Conservation (phyloP, 2,797 vertebrate species). For the Arvicola amphibius region DNA sequence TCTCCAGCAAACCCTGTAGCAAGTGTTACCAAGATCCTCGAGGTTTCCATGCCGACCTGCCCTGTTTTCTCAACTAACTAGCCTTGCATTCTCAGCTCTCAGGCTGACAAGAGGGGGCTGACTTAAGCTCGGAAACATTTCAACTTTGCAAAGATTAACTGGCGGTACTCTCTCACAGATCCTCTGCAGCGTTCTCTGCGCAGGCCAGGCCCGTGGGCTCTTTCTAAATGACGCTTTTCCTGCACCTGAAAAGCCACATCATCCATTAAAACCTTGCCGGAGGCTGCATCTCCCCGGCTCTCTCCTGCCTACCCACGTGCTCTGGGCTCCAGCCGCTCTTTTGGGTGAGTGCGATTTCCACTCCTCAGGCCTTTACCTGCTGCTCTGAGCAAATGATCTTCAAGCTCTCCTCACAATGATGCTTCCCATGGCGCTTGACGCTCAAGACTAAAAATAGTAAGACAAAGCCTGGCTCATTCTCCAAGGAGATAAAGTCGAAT, state of each 20-base stretch:
- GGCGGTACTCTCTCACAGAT: not conserved
- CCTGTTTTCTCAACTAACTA: conserved; percentile 76
- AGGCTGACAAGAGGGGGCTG: conserved; percentile 62
- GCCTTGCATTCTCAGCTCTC: not conserved
- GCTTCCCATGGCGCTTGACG: not conserved
- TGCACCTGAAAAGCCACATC: not conserved
- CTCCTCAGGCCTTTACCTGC: conserved; percentile 49
- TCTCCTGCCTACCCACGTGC: not conserved
- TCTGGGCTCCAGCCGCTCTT: not conserved
- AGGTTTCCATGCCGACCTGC: conserved; percentile 72
- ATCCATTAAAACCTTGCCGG: not conserved
- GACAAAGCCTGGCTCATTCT: conserved; percentile 59
- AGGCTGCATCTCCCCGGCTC: not conserved
- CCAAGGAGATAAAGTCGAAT: conserved; percentile 56
- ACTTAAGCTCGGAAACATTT: conserved; percentile 74
- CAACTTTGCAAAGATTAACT: conserved; percentile 59
- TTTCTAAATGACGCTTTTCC: conserved; percentile 4
- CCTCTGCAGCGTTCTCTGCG: not conserved
- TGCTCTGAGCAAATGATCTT: not conserved
- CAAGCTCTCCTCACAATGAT: not conserved
- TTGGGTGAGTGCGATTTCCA: not conserved
- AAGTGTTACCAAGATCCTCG: conserved; percentile 45
- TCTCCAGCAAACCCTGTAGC: not conserved
- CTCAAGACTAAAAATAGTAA: conserved; percentile 67
- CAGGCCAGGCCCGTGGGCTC: conserved; percentile 3